A percentile compares a stretch with the other conserved stretches of the same genome.
phyloP scores from a whole-genome alignment of 92 coral and sea anemone species.

The Phymanthus crucifer region DNA sequence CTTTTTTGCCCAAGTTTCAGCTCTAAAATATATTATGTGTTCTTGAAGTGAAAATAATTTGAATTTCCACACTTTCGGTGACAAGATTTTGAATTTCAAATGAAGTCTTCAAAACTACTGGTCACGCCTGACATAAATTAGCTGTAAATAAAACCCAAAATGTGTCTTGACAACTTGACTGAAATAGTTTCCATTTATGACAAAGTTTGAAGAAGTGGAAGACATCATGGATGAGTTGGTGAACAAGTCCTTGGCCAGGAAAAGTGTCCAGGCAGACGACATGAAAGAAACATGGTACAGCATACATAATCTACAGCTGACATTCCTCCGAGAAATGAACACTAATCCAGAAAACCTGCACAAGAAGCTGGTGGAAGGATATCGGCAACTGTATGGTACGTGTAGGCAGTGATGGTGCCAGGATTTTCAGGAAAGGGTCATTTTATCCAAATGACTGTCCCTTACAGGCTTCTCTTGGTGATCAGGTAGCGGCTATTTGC shows the following conservation, averaged over 20 bases:
- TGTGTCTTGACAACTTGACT: too few relatives aligned
- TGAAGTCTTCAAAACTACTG: background rate
- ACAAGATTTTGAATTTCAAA: too few relatives aligned
- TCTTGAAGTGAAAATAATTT: too few relatives aligned
- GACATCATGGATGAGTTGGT: conserved; percentile 92
- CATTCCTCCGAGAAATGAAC: conserved; percentile 71
- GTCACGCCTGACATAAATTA: too few relatives aligned
- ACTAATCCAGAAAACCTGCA: conserved; percentile 61
- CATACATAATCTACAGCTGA: conserved; percentile 84
- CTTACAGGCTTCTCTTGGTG: too few relatives aligned
- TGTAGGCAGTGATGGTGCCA: background rate
- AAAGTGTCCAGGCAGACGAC: conserved; percentile 45
- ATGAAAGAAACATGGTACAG: conserved; percentile 56
- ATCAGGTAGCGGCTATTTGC: too few relatives aligned
- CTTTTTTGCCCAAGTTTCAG: too few relatives aligned
- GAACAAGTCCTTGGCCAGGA: conserved; percentile 87
- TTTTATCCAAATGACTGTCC: too few relatives aligned
- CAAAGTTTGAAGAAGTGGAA: conserved; percentile 87
- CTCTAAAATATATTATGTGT: too few relatives aligned
- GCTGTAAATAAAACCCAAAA: too few relatives aligned
- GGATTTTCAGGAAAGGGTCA: too few relatives aligned
- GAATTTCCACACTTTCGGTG: too few relatives aligned
- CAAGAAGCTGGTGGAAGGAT: conserved; percentile 74
- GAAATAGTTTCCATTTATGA: background rate
- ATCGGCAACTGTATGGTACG: conserved; percentile 54